Evolutionary conservation across 2,888 invertebrate genomes (phyloP).

Genomic region (Cancer borealis): DNA sequence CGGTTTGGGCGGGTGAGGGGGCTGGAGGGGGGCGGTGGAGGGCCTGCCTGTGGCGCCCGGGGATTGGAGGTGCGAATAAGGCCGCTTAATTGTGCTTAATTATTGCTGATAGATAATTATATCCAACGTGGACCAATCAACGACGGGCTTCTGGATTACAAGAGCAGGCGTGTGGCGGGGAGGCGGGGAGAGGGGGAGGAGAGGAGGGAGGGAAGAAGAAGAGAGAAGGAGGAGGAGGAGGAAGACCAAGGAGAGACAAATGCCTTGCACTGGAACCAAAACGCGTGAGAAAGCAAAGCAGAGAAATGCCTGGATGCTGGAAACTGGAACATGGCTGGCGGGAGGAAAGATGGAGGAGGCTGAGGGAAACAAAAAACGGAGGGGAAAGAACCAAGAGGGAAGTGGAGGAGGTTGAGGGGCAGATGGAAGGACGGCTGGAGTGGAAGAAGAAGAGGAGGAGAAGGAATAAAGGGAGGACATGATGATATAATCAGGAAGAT

Average conservation of each 20-base stretch:
- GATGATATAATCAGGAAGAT: neutral
- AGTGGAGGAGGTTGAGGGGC: neutral
- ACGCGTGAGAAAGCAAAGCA: neutral
- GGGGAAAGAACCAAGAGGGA: neutral
- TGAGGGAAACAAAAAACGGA: neutral
- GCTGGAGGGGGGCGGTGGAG: neutral
- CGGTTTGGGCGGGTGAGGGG: neutral
- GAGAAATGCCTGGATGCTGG: neutral
- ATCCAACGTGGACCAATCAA: constrained; percentile 63
- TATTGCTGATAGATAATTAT: constrained; percentile 68
- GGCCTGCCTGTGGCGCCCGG: constrained; percentile 36
- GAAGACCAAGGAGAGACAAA: neutral
- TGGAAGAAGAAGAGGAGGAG: neutral
- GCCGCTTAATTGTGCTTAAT: constrained; percentile 69
- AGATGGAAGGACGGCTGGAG: neutral
- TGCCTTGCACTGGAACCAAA: neutral
- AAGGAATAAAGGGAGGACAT: neutral
- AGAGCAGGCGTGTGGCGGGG: neutral
- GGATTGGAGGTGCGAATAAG: constrained; percentile 69
- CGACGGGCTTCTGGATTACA: constrained; percentile 46
- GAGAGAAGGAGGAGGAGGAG: neutral
- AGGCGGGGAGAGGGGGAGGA: neutral
- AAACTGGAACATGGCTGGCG: neutral
- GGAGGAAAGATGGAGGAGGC: neutral
- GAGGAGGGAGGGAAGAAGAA: constrained; percentile 10